phyloP scores from a whole-genome alignment of 2,888 invertebrate species.

The Eledona agricola region DNA sequence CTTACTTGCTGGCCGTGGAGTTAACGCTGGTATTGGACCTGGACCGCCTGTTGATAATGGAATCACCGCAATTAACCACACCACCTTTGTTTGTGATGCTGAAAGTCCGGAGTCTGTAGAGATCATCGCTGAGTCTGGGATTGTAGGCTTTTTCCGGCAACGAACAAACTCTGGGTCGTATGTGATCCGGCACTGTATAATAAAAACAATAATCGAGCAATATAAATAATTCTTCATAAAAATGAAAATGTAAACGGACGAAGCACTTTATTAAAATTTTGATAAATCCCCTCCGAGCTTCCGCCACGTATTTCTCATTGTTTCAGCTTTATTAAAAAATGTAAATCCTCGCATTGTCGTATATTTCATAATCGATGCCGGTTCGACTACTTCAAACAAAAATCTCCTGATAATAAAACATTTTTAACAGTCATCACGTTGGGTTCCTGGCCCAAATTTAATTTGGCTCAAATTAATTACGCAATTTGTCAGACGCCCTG shows the following conservation, averaged over 20 bases:
- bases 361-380: too few relatives aligned
- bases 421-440: too few relatives aligned
- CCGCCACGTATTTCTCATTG: too few relatives aligned
- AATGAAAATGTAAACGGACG: constrained; percentile 5
- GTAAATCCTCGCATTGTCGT: too few relatives aligned
- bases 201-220: constrained; percentile 27
- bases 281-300: too few relatives aligned
- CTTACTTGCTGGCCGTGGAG: constrained; percentile 81
- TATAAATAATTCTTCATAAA: neutral
- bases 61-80: constrained; percentile 90
- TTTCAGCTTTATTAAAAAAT: too few relatives aligned
- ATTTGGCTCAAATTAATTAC: too few relatives aligned
- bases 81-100: constrained; percentile 88
- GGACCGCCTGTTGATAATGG: constrained; percentile 84
- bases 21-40: constrained; percentile 90
- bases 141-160: constrained; percentile 88
- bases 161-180: constrained; percentile 83
- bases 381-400: too few relatives aligned
- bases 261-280: too few relatives aligned
- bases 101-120: constrained; percentile 85
- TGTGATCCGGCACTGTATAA: constrained; percentile 81
- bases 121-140: constrained; percentile 82
- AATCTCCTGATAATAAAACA: too few relatives aligned
- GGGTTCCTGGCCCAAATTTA: too few relatives aligned
- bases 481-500: too few relatives aligned